A percentile compares a stretch with the other conserved stretches of the same genome.
phyloP scores from a whole-genome alignment of 2,888 invertebrate genomes.

The Tetragonisca angustula region DNA sequence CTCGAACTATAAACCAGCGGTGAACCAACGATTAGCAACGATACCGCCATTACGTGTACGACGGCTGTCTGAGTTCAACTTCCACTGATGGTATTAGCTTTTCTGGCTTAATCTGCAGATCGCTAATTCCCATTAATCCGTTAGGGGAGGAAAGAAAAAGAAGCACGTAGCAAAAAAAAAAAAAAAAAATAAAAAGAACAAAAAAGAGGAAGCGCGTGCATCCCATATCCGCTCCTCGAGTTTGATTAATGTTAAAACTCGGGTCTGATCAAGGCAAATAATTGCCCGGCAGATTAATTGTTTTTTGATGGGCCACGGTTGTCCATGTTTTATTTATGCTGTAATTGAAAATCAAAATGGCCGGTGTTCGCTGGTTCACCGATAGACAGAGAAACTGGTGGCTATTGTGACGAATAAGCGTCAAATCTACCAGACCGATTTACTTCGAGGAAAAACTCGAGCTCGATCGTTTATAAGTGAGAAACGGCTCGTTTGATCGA shows the following conservation, averaged over 20 bases:
- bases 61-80: constrained; percentile 3
- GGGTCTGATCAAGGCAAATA: constrained; percentile 36
- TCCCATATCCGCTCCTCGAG: neutral
- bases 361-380: neutral
- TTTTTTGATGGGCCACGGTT: constrained; percentile 31
- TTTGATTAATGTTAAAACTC: constrained; percentile 43
- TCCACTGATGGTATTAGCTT: constrained; percentile 7
- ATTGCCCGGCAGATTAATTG: constrained; percentile 51
- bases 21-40: neutral
- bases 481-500: constrained; percentile 28
- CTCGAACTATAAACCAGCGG: neutral
- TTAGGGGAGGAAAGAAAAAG: no score
- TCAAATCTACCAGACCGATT: constrained; percentile 11
- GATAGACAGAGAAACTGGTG: neutral
- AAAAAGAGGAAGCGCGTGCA: neutral
- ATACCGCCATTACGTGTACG: neutral
- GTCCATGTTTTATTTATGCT: constrained; percentile 39
- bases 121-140: constrained; percentile 2
- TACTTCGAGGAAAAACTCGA: constrained; percentile 12
- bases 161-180: no score
- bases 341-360: constrained; percentile 39
- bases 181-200: no score
- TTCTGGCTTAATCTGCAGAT: constrained; percentile 12
- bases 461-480: constrained; percentile 15
- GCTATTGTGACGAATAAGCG: constrained; percentile 12